These are phyloP conservation scores for Sarcophaga rosellei DNA, from an alignment of 2,888 invertebrate genomes.

Conservation along the genomic window DNA sequence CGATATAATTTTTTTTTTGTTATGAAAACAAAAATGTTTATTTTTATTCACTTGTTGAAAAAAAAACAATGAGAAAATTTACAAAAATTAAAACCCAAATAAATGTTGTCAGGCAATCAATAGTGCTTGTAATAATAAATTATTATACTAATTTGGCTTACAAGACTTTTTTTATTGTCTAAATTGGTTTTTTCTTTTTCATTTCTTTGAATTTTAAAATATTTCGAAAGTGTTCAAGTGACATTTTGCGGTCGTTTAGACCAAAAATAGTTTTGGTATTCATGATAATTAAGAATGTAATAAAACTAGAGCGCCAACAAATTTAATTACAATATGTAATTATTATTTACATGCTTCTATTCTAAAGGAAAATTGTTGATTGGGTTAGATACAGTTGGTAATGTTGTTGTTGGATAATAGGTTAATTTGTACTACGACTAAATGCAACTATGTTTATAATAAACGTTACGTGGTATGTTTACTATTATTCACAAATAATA, in stretches of 20 bases:
- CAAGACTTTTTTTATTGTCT: conserved; percentile 1
- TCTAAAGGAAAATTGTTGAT: neutral
- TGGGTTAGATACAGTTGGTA: neutral
- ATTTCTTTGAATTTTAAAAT: neutral
- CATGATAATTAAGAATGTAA: conserved; percentile 46
- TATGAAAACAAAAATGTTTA: neutral
- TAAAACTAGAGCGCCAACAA: neutral
- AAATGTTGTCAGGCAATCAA: neutral
- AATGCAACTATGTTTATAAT: conserved; percentile 42
- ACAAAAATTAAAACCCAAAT: neutral
- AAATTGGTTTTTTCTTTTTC: neutral
- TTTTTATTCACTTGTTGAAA: neutral
- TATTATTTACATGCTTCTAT: conserved; percentile 45
- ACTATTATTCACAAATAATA: neutral
- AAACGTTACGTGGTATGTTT: conserved; percentile 20
- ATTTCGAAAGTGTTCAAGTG: conserved; percentile 29
- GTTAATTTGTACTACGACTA: conserved; percentile 1
- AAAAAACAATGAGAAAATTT: neutral
- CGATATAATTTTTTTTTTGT: conserved; percentile 3
- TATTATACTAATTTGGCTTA: neutral
- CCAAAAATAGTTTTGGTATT: conserved; percentile 51
- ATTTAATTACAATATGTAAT: neutral
- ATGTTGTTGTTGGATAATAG: neutral
- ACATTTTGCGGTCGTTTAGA: conserved; percentile 61
- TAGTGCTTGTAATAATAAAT: conserved; percentile 3